Conservation (phyloP, 2,113 vertebrate species). For the Morone saxatilis region DNA sequence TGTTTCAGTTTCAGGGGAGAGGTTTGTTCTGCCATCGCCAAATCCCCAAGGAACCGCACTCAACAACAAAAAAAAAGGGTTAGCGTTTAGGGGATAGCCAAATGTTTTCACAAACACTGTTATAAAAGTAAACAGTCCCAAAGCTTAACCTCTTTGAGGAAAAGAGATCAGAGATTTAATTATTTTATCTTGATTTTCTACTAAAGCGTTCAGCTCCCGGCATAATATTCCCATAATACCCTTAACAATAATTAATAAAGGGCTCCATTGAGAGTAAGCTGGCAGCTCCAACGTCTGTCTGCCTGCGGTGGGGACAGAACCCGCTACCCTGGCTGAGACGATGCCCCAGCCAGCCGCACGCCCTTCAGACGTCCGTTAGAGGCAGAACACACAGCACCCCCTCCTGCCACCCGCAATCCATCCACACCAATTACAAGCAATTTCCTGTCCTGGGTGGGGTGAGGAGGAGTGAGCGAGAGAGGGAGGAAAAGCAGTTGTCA, state of each 20-base stretch:
- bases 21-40: constrained; percentile 6
- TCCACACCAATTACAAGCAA: constrained; percentile 83
- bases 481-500: constrained; percentile 76
- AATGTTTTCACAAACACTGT: constrained; percentile 38
- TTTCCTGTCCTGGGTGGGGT: constrained; percentile 80
- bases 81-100: background rate
- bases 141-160: constrained; percentile 44
- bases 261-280: constrained; percentile 61
- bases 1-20: constrained; percentile 7
- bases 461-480: constrained; percentile 44
- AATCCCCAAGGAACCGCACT: constrained; percentile 27
- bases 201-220: constrained; percentile 31
- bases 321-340: constrained; percentile 67
- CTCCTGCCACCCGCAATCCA: constrained; percentile 79
- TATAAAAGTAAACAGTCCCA: constrained; percentile 22
- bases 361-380: constrained; percentile 82
- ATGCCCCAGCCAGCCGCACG: constrained; percentile 74
- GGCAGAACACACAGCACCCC: constrained; percentile 79
- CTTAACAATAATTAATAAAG: constrained; percentile 56
- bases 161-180: constrained; percentile 73
- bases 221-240: constrained; percentile 53
- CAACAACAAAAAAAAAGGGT: background rate
- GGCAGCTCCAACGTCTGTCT: constrained; percentile 60
- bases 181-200: constrained; percentile 42
- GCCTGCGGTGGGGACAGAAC: constrained; percentile 65